Evolutionary conservation across 2,888 invertebrate species (phyloP).

Genomic region (Molanna angustata): DNA sequence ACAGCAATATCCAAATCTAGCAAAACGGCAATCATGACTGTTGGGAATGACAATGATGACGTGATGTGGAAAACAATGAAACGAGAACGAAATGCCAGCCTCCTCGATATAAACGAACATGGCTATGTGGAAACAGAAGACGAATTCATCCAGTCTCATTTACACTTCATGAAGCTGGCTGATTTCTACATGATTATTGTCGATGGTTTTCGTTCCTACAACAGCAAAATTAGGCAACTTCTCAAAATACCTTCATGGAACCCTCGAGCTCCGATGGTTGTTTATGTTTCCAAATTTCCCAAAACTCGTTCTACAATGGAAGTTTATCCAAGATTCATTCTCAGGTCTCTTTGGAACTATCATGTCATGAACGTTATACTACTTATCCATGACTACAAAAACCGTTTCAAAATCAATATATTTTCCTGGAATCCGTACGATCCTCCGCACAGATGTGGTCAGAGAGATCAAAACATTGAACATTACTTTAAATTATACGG

Average conservation of each 20-base stretch:
- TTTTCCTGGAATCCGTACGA: constrained; percentile 32
- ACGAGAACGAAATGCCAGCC: too few relatives aligned
- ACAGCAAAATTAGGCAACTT: constrained; percentile 30
- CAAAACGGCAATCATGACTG: constrained; percentile 23
- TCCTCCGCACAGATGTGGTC: constrained; percentile 30
- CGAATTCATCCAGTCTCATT: constrained; percentile 28
- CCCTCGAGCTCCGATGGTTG: constrained; percentile 24
- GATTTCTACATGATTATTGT: constrained; percentile 28
- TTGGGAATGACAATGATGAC: constrained; percentile 26
- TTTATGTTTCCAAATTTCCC: constrained; percentile 20
- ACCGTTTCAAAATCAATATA: constrained; percentile 22
- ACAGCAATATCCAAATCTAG: constrained; percentile 1
- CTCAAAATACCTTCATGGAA: constrained; percentile 29
- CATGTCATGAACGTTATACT: constrained; percentile 26
- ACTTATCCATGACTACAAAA: constrained; percentile 26
- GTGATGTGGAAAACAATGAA: constrained; percentile 8
- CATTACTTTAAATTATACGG: constrained; percentile 20
- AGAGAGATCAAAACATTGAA: constrained; percentile 21
- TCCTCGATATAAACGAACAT: constrained; percentile 20
- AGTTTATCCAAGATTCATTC: constrained; percentile 23
- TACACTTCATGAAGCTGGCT: constrained; percentile 23
- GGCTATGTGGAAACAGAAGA: constrained; percentile 14
- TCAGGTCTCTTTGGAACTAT: constrained; percentile 26
- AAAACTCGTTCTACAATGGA: constrained; percentile 18
- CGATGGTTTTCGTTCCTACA: constrained; percentile 26